Percentiles rank a stretch among this genome's conserved stretches.
These are phyloP conservation scores for Psittacula echo DNA, from an alignment of 2,797 vertebrate genomes.

Conservation along the genomic window DNA sequence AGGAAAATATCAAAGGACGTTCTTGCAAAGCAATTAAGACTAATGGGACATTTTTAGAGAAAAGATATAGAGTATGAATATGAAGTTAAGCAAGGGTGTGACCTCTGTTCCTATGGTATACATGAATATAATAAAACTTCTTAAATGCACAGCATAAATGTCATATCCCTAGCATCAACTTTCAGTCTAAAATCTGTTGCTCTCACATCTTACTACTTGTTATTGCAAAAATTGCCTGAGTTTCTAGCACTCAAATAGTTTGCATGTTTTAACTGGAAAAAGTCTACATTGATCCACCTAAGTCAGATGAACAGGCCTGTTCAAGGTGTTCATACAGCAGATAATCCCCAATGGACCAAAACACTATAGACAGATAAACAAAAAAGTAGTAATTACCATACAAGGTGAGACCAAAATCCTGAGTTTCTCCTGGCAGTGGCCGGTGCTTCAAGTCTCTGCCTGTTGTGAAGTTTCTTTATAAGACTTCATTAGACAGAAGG, in stretches of 20 bases:
- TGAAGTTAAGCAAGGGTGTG: background rate
- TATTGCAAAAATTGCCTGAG: background rate
- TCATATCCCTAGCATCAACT: background rate
- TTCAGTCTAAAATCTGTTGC: background rate
- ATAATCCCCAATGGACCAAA: background rate
- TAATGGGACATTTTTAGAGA: background rate
- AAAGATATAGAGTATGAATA: background rate
- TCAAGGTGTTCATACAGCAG: background rate
- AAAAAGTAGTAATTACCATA: background rate
- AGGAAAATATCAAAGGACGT: constrained; percentile 5
- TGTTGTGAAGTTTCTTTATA: background rate
- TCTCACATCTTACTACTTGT: background rate
- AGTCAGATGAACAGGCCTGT: background rate
- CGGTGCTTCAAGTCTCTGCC: background rate
- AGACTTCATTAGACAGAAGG: background rate
- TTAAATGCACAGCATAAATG: background rate
- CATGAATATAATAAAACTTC: background rate
- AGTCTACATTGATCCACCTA: background rate
- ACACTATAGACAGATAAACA: background rate
- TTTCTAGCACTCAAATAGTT: background rate
- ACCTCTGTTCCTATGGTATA: background rate
- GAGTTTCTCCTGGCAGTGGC: background rate
- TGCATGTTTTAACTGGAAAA: background rate
- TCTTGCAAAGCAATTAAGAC: background rate
- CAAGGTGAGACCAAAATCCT: background rate